Base-by-base conservation (phyloP, 2,888 invertebrate genomes). In the Urechis unicinctus region DNA sequence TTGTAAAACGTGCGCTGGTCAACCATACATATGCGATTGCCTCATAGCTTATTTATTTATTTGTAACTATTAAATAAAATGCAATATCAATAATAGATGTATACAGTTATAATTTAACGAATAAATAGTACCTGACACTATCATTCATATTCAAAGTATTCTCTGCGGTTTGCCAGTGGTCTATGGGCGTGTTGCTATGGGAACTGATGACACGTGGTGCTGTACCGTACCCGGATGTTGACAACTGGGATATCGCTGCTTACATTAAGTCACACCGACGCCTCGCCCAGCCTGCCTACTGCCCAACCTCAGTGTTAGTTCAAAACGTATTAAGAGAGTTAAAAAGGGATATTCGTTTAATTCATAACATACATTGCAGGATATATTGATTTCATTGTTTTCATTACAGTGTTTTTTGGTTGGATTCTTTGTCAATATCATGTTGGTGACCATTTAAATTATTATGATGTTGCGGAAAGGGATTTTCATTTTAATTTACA, bases 161-260 rank as follows among this genome's bases (percentile, higher is more conserved):
- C 1, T 28, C 48, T 48, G 26, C 21, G 21, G 25, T 48, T 21
- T 22, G 21, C 45, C 66, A 79, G 76, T 80, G 80, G 80, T 76
- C 79, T 1, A 80, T 65, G 64, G 79, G 80, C 28, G 74, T 80
- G 26, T 68, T 79, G 13, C 59, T 80, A 45, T 80, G 80, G 80
- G 80, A 80, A 64, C 62, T 80, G 58, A 66, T 80, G 68, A 80
- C 80, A 50, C 68, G 80, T 52, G 80, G 80, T 24, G 74, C 76
- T 57, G 72, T 73, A 55, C 80, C 80, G 1, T 80, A 80, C 59
- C 74, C 78, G 17, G 76, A 78, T 61, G 73, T 79, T 3, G 76
- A 77, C 50, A 74, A 75, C 60, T 69, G 70, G 65, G 74, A 75
- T 55, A 66, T 81, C 30, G 64, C 72, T n/a, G 65, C 68, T 9